Conservation (phyloP, 2,888 invertebrate genomes). For the Epistrophe eligans region DNA sequence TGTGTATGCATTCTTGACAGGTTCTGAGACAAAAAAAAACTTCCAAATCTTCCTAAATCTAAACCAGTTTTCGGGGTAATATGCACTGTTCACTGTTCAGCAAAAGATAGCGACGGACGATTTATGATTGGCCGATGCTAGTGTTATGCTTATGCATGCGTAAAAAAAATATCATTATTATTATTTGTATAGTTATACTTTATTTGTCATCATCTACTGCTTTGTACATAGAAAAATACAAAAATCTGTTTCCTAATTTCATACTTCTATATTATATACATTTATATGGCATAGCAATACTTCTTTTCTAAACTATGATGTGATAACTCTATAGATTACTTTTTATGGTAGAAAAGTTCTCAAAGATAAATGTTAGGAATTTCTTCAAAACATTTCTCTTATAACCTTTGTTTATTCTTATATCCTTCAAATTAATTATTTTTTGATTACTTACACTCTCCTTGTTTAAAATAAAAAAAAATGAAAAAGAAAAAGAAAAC, state of each 20-base stretch:
- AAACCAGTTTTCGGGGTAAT: too few species aligned
- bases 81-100: too few species aligned
- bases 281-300: conserved; percentile 35
- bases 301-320: conserved; percentile 65
- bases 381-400: conserved; percentile 40
- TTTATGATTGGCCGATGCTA: not conserved
- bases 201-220: conserved; percentile 54
- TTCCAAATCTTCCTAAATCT: too few species aligned
- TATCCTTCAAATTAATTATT: conserved; percentile 47
- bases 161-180: not conserved
- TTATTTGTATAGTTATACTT: conserved; percentile 33
- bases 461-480: conserved; percentile 37
- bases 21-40: too few species aligned
- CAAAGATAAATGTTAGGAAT: conserved; percentile 68
- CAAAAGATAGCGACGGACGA: not conserved
- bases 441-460: conserved; percentile 56
- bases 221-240: conserved; percentile 74
- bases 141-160: conserved; percentile 17
- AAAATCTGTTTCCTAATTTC: conserved; percentile 77
- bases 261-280: conserved; percentile 47
- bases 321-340: conserved; percentile 54
- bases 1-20: too few species aligned
- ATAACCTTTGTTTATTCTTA: conserved; percentile 18
- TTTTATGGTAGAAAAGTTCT: conserved; percentile 64
- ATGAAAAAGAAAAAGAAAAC: conserved; percentile 19